Evolutionary conservation across 2,797 vertebrate genomes (phyloP).

Genomic region (Macropus fuliginosus): DNA sequence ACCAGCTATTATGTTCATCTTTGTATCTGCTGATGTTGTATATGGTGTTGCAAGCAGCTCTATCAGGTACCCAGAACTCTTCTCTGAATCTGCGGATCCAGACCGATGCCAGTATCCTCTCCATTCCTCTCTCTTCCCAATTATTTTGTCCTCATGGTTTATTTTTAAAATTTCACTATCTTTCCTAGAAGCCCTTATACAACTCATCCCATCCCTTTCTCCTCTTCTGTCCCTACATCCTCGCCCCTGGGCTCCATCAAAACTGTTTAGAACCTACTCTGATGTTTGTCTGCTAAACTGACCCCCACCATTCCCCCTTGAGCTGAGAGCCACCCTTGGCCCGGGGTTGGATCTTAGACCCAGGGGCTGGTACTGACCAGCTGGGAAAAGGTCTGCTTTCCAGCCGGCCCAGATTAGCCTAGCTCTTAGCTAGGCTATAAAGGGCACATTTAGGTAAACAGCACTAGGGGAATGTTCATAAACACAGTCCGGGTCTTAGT

Average conservation of each 20-base stretch:
- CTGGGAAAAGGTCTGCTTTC: neutral
- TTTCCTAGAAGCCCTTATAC: neutral
- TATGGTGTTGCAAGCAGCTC: neutral
- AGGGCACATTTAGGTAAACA: slow-evolving; percentile 6
- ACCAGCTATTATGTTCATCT: neutral
- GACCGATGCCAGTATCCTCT: neutral
- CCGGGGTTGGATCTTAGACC: neutral
- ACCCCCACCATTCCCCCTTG: neutral
- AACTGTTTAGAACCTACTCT: neutral
- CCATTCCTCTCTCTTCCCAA: neutral
- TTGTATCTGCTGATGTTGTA: neutral
- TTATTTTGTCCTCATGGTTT: neutral
- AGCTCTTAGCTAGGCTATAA: neutral
- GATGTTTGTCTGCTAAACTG: neutral
- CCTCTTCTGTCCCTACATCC: neutral
- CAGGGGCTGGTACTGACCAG: neutral
- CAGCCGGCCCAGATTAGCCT: neutral
- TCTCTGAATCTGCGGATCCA: neutral
- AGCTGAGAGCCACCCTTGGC: neutral
- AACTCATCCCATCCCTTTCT: neutral
- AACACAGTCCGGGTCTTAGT: neutral
- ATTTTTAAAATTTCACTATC: neutral
- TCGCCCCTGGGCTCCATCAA: neutral
- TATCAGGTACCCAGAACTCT: neutral
- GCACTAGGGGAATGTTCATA: slow-evolving; percentile 2